A percentile compares a stretch with the other conserved stretches of the same genome.
Conservation (phyloP, 2,888 invertebrate genomes). For the Chymomyza amoena region DNA sequence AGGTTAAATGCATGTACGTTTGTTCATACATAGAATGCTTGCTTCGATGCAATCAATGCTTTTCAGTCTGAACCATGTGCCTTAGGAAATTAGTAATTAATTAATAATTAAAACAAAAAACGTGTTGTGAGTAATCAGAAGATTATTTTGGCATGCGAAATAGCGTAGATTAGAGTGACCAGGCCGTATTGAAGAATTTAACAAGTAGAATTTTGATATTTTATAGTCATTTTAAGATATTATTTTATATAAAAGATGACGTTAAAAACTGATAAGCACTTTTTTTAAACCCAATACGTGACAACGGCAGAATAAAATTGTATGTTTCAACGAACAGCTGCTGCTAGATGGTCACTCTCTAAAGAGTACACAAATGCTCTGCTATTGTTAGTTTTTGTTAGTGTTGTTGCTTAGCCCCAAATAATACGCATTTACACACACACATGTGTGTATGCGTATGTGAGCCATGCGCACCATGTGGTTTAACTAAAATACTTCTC, state of each 20-base stretch:
- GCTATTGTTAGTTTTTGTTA: constrained; percentile 12
- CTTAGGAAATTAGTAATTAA: background rate
- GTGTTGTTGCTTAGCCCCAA: constrained; percentile 12
- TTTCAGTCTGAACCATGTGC: background rate
- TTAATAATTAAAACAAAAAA: constrained; percentile 1
- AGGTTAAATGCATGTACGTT: background rate
- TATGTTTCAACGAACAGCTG: background rate
- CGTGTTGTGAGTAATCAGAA: background rate
- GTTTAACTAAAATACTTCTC: constrained; percentile 34
- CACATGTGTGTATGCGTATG: constrained; percentile 40
- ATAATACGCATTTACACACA: constrained; percentile 10
- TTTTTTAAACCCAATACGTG: background rate
- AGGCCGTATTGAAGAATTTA: background rate
- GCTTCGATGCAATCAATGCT: background rate
- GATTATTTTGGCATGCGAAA: background rate
- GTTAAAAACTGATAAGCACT: too few relatives aligned
- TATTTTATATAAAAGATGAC: too few relatives aligned
- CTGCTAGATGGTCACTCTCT: constrained; percentile 31
- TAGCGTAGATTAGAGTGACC: constrained; percentile 2
- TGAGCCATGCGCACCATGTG: constrained; percentile 77
- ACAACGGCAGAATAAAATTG: background rate
- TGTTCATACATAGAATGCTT: background rate
- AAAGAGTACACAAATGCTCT: background rate
- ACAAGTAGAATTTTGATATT: background rate
- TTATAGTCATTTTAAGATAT: background rate